Percentiles rank a stretch among this genome's conserved stretches.
Evolutionary conservation across 2,797 vertebrate species (phyloP).

Genomic region (Distichodus sexfasciatus): DNA sequence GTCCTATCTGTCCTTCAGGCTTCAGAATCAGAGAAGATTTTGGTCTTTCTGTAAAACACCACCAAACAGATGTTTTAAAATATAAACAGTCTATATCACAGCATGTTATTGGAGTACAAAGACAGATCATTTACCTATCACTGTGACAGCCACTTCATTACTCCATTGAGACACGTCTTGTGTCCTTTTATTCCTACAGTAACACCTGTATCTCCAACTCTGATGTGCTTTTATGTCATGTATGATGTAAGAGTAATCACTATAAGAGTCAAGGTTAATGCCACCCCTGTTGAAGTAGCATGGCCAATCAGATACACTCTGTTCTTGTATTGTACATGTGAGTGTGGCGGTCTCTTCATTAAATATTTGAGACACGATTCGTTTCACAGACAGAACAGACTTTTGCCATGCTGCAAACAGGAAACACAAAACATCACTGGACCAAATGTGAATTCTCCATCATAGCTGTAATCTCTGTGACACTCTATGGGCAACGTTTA

Average conservation of each 20-base stretch:
- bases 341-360: too few species aligned
- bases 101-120: background rate
- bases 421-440: too few species aligned
- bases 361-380: too few species aligned
- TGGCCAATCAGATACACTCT: constrained; percentile 25
- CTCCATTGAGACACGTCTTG: background rate
- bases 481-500: background rate
- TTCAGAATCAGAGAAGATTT: too few species aligned
- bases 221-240: background rate
- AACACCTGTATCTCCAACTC: background rate
- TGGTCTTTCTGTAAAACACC: background rate
- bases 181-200: background rate
- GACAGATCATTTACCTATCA: background rate
- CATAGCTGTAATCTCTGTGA: background rate
- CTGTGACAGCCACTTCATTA: background rate
- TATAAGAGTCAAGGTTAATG: background rate
- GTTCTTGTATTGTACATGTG: constrained; percentile 37
- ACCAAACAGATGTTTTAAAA: background rate
- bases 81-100: background rate
- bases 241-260: background rate
- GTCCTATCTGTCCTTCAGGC: too few species aligned
- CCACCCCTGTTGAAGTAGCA: constrained; percentile 38
- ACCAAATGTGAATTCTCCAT: too few species aligned
- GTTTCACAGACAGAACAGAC: too few species aligned
- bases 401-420: too few species aligned